phyloP scores from a whole-genome alignment of 35 echinoderm and acorn worm species.

The Holothuria glaberrima region DNA sequence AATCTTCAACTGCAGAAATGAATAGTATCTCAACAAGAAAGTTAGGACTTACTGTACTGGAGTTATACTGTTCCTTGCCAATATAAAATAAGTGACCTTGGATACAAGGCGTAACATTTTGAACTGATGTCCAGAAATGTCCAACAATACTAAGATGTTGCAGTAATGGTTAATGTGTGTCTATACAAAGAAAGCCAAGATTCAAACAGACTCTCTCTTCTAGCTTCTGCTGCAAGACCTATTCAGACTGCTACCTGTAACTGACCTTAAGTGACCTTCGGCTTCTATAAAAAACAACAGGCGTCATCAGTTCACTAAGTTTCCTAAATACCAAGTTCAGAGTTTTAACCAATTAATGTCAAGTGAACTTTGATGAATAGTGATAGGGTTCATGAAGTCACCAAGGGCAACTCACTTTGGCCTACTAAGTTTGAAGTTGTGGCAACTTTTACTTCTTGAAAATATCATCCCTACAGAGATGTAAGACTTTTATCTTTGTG shows the following conservation, averaged over 20 bases:
- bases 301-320: neutral
- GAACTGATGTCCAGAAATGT: conserved; percentile 20
- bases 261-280: conserved; percentile 8
- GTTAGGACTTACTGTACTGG: conserved; percentile 3
- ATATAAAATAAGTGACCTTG: conserved; percentile 3
- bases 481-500: conserved; percentile 5
- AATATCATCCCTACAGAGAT: no score
- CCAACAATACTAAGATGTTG: conserved; percentile 3
- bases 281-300: neutral
- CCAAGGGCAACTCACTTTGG: conserved; percentile 9
- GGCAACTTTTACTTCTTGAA: no score
- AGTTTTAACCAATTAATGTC: neutral
- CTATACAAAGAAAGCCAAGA: conserved; percentile 5
- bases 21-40: conserved; percentile 18
- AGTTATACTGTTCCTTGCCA: neutral
- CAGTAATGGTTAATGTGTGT: neutral
- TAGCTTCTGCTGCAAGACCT: neutral
- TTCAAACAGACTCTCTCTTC: conserved; percentile 15
- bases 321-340: conserved; percentile 21
- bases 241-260: conserved; percentile 20
- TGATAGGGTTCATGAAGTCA: conserved; percentile 6
- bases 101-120: neutral
- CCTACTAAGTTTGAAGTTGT: conserved; percentile 17
- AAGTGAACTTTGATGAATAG: neutral
- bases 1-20: neutral